phyloP scores from a whole-genome alignment of 2,113 vertebrate species.

The Furnarius figulus region DNA sequence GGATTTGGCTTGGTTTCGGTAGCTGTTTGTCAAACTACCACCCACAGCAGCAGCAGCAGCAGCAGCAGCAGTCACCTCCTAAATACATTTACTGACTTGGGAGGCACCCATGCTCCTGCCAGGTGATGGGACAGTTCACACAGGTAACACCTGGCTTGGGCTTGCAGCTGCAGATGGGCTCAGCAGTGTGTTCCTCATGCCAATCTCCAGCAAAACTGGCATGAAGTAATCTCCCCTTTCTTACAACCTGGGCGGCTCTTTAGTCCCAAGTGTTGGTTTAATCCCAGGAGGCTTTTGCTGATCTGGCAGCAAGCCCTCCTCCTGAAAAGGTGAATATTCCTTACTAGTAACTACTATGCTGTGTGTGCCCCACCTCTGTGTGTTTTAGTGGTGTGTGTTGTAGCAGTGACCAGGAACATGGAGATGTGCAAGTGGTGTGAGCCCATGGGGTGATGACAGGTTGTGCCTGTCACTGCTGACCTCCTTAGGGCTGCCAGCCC shows the following conservation, averaged over 20 bases:
- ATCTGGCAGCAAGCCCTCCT: neutral
- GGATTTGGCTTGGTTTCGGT: neutral
- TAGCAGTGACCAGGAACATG: neutral
- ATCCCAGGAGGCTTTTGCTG: neutral
- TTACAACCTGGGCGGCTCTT: neutral
- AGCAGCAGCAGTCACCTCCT: neutral
- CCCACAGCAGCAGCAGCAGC: neutral
- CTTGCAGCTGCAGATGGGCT: neutral
- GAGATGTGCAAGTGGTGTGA: accelerated
- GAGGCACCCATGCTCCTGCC: neutral
- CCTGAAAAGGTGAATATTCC: neutral
- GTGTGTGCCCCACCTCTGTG: neutral
- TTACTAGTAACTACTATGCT: neutral
- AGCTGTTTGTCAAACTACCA: neutral
- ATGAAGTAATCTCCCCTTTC: neutral
- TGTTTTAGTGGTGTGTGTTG: neutral
- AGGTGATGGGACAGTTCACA: accelerated
- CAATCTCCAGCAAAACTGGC: accelerated
- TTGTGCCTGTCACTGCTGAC: neutral
- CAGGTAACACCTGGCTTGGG: accelerated
- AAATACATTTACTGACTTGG: neutral
- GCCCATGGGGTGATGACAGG: neutral
- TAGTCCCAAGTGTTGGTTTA: neutral
- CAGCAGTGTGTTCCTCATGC: accelerated
- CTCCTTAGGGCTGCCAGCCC: neutral